Base-by-base conservation (phyloP, 2,113 vertebrate species). In the Chelonoidis abingdonii region DNA sequence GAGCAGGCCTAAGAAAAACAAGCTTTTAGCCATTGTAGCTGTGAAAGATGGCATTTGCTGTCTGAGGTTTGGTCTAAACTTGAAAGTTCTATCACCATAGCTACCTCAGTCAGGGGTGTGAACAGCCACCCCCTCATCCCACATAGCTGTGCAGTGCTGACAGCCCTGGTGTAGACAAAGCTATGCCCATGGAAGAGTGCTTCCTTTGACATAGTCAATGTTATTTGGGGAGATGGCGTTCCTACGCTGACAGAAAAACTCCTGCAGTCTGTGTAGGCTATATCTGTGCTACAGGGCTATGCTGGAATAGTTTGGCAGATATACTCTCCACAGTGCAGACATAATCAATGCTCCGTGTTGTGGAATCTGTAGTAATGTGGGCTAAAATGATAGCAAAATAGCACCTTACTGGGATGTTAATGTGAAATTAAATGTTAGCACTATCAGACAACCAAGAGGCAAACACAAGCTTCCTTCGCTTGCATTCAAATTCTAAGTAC, bases 401-500 rank as follows among this genome's bases (percentile, higher is more conserved):
- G 62, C 62, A n/a, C 35, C 62, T 65, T 69, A 38, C 38, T 38
- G 16, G 59, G 35, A 38, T 72, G 19, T 38, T 72, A 72, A 72
- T 72, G 19, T 72, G 65, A 72, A 72, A 72, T 38, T 38, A 72
- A 38, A 21, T 22, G 35, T 22, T 72, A 38, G 65, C 19, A 22
- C 17, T 38, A 72, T 72, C 65, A 72, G 31, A 62, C 59, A 13
- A 38, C 19, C 19, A 72, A 72, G 21, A 38, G 17, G 65, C 65
- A 72, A 38, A 4, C 17, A 38, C 65, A 72, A 38, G n/a, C 35
- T 72, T 72, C 65, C 65, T 72, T 72, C n/a, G 21, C 35, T 38
- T 38, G 65, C 8, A 5, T 96, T 94, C 87, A 95, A 87, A 94
- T 96, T 83, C 94, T 80, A 94, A 1, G 41, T 90, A 88, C 80